Conservation (phyloP, 2,113 vertebrate species). For the Syngnathus floridae region DNA sequence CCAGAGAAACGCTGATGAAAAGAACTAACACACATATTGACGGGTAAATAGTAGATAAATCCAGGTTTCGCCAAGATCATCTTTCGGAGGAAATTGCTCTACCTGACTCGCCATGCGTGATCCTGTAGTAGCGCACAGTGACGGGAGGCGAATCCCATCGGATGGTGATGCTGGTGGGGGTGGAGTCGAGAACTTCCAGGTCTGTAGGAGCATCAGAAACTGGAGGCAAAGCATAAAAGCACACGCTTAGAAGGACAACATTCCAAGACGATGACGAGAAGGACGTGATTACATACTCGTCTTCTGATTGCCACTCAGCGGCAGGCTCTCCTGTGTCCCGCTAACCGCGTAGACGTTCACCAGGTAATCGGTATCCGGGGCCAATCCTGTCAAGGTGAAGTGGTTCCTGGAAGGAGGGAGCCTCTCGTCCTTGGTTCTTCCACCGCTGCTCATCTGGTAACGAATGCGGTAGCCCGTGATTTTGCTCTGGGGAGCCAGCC, state of each 20-base stretch:
- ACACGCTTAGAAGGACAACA: too few relatives aligned
- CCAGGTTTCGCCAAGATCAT: background rate
- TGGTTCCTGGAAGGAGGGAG: slow-evolving; percentile 86
- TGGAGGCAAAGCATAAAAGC: slow-evolving; percentile 35
- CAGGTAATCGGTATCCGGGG: slow-evolving; percentile 81
- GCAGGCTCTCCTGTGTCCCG: slow-evolving; percentile 73
- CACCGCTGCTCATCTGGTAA: slow-evolving; percentile 73
- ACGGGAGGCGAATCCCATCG: slow-evolving; percentile 90
- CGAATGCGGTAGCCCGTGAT: slow-evolving; percentile 82
- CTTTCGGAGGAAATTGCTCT: background rate
- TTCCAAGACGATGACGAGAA: background rate
- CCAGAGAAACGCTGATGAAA: background rate
- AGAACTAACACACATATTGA: background rate
- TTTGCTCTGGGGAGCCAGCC: slow-evolving; percentile 81
- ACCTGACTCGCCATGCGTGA: slow-evolving; percentile 89
- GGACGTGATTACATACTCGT: slow-evolving; percentile 73
- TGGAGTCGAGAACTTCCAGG: slow-evolving; percentile 77
- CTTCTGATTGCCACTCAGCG: slow-evolving; percentile 80
- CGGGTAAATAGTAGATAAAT: background rate
- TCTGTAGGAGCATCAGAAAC: slow-evolving; percentile 92
- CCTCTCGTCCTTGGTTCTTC: slow-evolving; percentile 80
- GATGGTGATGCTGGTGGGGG: slow-evolving; percentile 80
- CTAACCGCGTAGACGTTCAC: slow-evolving; percentile 79
- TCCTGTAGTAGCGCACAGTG: slow-evolving; percentile 91
- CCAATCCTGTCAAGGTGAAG: slow-evolving; percentile 86